Conservation (phyloP, 2,113 vertebrate species). For the Talpa occidentalis region DNA sequence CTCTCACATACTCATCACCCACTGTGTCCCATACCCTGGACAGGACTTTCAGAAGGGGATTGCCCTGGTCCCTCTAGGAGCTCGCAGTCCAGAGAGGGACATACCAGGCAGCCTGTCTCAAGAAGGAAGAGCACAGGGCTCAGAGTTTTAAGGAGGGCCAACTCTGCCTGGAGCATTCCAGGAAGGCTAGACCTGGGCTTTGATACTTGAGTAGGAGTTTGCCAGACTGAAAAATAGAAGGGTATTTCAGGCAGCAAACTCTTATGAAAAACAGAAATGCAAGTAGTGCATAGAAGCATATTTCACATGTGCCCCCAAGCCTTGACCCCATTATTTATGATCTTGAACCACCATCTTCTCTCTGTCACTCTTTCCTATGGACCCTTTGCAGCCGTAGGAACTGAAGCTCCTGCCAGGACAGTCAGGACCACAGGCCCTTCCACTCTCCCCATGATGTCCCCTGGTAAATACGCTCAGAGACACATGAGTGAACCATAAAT, state of each 20-base stretch:
- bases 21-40: accelerated
- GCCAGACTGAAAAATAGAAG: not conserved
- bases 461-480: constrained; percentile 79
- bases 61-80: too few relatives aligned
- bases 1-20: not conserved
- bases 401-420: not conserved
- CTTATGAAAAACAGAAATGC: not conserved
- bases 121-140: not conserved
- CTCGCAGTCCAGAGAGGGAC: not conserved
- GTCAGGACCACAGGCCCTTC: constrained; percentile 64
- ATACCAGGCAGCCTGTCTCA: not conserved
- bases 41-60: not conserved
- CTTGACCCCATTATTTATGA: not conserved
- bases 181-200: not conserved
- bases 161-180: not conserved
- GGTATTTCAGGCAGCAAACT: not conserved
- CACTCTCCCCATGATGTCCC: constrained; percentile 68
- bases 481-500: constrained; percentile 82
- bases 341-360: not conserved
- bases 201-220: constrained; percentile 39
- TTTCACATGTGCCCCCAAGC: not conserved
- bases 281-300: too few relatives aligned
- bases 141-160: not conserved
- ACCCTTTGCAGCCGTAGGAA: not conserved
- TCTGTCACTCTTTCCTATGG: not conserved